Evolutionary conservation across 2,888 invertebrate genomes (phyloP), one percentile per base, ranked within the genome.

Genomic region (Iselma pallidipennis): DNA sequence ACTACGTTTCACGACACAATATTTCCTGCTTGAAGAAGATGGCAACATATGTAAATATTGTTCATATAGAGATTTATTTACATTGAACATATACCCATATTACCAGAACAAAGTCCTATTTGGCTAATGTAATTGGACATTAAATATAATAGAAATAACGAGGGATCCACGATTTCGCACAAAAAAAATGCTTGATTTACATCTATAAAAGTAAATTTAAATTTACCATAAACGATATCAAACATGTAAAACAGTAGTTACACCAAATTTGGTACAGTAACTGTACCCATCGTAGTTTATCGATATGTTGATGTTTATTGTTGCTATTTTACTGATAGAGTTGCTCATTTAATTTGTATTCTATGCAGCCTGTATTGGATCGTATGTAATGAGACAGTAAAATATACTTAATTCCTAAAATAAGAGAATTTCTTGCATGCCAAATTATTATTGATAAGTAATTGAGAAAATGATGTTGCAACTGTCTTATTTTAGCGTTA

Each of bases 21-120:
- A 51, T 61, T 56, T 54, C 29, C 58, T 37, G 49, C 26, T 45
- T 21, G 19, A 45, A 12, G 28, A 26, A 23, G 16, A 56, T 55
- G 42, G 25, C 55, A 48, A 28, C 49, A n/a, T 55, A 55, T 55
- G 42, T 55, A 55, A 55, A 55, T 55, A 48, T 45, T n/a, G 51
- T 29, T 51, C 28, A 51, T 51, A 29, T 16, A 29, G 51, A 51
- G n/a, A n/a, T n/a, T n/a, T n/a, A n/a, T 51, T 51, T 29, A 31
- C 29, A 51, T 51, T 29, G 16, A 51, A 31, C 29, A 29, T 29
- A 19, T 19, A 21, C 4, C 12, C 45, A 45, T 45, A 31, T 31
- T 51, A 51, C 28, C n/a, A 9, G 29, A 21, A 31, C 51, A 21
- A 45, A 45, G 23, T 54, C 54, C 31, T 42, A 54, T 33, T 54